Base-by-base conservation (phyloP, 2,888 invertebrate genomes). In the Tholera decimalis region DNA sequence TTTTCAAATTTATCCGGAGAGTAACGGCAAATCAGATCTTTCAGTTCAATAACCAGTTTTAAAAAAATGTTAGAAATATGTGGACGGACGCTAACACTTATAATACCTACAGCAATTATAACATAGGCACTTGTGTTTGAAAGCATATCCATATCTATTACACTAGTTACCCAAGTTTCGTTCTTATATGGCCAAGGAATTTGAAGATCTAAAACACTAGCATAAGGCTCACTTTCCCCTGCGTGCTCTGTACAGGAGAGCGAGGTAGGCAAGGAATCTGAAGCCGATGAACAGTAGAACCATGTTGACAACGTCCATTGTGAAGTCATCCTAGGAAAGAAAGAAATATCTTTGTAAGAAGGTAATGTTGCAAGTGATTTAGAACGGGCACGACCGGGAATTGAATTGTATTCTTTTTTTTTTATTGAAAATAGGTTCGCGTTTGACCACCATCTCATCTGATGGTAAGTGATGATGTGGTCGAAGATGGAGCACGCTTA, bases 221-320 rank as follows among this genome's bases (percentile, higher is more conserved):
- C 3, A 43, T 50, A 9, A 13, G 13, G 57, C 22, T 90, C 89
- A 97, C 78, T 96, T 96, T 53, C 95, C 96, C 28, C 97, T 95
- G 51, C 96, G 96, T 20, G 98, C 97, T 86, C 97, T 97, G 80
- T 96, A 89, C 9, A 98, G 90, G 0, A 99, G 93, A 0, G 97
- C 97, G 46, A 98, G 87, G 92, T 97, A 98, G 0, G 98, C 98
- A 7, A 98, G 88, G 11, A 97, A 88, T 68, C 98, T 93, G 89
- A 98, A 98, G 0, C 96, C 96, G 22, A 98, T 83, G 82, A 98
- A 97, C 0, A 98, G 95, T 0, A 96, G 89, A 15, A 96, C 90
- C 87, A 98, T 96, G 77, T 97, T 96, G n/a, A 97, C 88, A 30
- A 98, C 96, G 85, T 98, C 98, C 88, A 96, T 94, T 28, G 94